Conservation (phyloP, 2,888 invertebrate species). For the Orthonychiurus folsomi region DNA sequence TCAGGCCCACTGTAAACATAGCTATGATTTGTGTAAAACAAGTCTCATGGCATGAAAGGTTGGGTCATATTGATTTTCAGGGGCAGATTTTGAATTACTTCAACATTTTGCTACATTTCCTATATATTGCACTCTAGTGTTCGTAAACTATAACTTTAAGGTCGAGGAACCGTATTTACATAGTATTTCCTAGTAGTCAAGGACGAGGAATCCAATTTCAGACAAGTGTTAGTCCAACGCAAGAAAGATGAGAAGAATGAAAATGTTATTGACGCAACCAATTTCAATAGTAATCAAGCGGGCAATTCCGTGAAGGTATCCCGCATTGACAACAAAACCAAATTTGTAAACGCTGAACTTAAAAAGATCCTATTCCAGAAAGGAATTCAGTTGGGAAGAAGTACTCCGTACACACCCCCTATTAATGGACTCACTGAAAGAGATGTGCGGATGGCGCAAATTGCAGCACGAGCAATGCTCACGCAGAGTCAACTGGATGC, state of each 20-base stretch:
- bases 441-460: slow-evolving; percentile 40
- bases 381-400: slow-evolving; percentile 11
- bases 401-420: slow-evolving; percentile 9
- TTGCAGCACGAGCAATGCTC: slow-evolving; percentile 42
- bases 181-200: slow-evolving; percentile 19
- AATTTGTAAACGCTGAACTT: slow-evolving; percentile 11
- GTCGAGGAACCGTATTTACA: too few species aligned
- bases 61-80: slow-evolving; percentile 17
- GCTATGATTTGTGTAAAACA: slow-evolving; percentile 13
- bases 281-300: slow-evolving; percentile 14
- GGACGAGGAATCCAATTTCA: slow-evolving; percentile 16
- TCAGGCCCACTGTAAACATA: slow-evolving; percentile 13
- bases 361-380: slow-evolving; percentile 11
- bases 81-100: slow-evolving; percentile 12
- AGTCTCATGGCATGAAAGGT: slow-evolving; percentile 20
- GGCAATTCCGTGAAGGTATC: slow-evolving; percentile 12
- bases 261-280: slow-evolving; percentile 13
- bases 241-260: slow-evolving; percentile 8
- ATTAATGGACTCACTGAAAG: slow-evolving; percentile 21
- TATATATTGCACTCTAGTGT: too few species aligned
- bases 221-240: slow-evolving; percentile 13
- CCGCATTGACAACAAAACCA: slow-evolving; percentile 16
- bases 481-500: slow-evolving; percentile 36
- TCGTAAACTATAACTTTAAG: too few species aligned
- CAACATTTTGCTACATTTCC: too few species aligned